A percentile compares a stretch with the other conserved stretches of the same genome.
Conservation (phyloP, 1,140 invertebrate genomes). For the Probaryconus sp. region DNA sequence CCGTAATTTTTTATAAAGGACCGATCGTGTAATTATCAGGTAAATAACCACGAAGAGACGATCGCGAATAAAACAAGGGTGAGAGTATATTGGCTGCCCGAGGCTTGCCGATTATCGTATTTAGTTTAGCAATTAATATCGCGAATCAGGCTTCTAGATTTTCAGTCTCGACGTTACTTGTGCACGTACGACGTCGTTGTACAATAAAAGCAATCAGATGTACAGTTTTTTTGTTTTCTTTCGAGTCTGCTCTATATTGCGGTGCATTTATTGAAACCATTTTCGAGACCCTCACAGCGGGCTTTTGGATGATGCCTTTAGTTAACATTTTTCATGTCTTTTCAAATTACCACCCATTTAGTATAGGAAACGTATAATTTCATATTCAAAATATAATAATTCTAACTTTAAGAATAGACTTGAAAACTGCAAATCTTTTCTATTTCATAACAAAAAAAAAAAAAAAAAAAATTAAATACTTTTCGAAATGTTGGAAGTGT, state of each 20-base stretch:
- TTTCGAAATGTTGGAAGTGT: too few relatives aligned
- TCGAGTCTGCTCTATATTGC: constrained; percentile 15
- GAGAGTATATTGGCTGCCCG: constrained; percentile 1
- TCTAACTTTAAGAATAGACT: too few relatives aligned
- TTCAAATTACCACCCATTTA: constrained; percentile 40
- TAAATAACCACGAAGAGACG: too few relatives aligned
- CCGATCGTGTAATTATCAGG: constrained; percentile 42
- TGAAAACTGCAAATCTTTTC: too few relatives aligned
- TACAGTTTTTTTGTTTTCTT: background rate
- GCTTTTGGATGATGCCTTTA: constrained; percentile 55
- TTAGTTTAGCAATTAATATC: constrained; percentile 65
- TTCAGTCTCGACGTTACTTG: constrained; percentile 14
- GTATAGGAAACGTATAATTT: background rate
- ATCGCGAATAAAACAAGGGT: constrained; percentile 23
- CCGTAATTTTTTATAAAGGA: constrained; percentile 22
- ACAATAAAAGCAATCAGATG: constrained; percentile 2
- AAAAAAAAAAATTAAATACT: too few relatives aligned
- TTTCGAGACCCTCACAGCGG: constrained; percentile 60
- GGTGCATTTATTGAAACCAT: constrained; percentile 64
- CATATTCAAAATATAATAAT: too few relatives aligned
- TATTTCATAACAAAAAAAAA: too few relatives aligned
- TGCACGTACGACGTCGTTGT: constrained; percentile 10
- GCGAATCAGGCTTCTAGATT: constrained; percentile 39
- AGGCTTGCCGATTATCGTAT: constrained; percentile 47
- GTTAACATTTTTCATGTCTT: constrained; percentile 64